Base-by-base conservation (phyloP, 1,140 invertebrate species). In the Sipha flava region DNA sequence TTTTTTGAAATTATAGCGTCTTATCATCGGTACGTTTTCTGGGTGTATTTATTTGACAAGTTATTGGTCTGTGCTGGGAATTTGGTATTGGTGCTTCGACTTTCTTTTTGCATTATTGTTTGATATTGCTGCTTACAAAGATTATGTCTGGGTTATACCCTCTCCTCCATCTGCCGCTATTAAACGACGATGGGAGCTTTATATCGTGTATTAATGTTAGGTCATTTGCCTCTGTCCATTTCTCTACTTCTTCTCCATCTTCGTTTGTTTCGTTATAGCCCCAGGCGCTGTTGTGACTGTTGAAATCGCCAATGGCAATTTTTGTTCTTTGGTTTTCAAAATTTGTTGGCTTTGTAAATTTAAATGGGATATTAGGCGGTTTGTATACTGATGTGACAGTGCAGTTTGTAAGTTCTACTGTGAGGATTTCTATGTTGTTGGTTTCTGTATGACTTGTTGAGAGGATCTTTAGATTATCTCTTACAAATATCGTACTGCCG, bases 401-500 rank as follows among this genome's bases (percentile, higher is more conserved):
- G n/a, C n/a, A n/a, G n/a, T n/a, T n/a, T n/a, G n/a, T n/a, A n/a
- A n/a, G n/a, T n/a, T n/a, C n/a, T n/a, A n/a, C n/a, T n/a, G n/a
- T n/a, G n/a, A n/a, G n/a, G n/a, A n/a, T n/a, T n/a, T n/a, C n/a
- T n/a, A n/a, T n/a, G n/a, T n/a, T n/a, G n/a, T 59, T 79, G 26
- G 57, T 59, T 21, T 64, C 21, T 6, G 26, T 52, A 80, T 49
- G 29, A 7, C 40, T 80, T 29, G 26, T 23, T 26, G 66, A 80
- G 47, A 66, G 43, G 14, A 80, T 52, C 12, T 70, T 68, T 23
- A 80, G 18, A 21, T 54, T 40, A 23, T 31, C n/a, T 31, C 29
- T 47, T 47, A 80, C 43, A 68, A 70, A 80, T 40, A 80, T 80
- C 14, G 79, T 62, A 80, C 79, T 70, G 18, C 79, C 64, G 47